Percentiles rank a stretch among this genome's conserved stretches.
These are phyloP conservation scores for Euwallacea fornicatus DNA, from an alignment of 1,140 invertebrate genomes.

Conservation along the genomic window DNA sequence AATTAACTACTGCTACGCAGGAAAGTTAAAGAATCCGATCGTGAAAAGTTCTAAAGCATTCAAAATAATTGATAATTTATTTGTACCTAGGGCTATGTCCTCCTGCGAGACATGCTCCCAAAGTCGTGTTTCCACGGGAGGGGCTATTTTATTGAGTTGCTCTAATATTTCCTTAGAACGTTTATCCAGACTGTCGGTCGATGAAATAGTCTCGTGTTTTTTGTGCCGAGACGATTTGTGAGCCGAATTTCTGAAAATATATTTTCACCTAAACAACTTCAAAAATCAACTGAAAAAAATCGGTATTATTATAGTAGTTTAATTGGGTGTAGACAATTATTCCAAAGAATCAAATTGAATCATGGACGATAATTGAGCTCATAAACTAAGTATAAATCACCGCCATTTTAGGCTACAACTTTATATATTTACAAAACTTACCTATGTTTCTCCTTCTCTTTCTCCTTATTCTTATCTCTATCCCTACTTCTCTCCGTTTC, in stretches of 20 bases:
- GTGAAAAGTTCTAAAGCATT: not conserved
- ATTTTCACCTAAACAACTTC: not conserved
- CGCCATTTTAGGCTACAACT: not conserved
- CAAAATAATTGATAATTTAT: conserved; percentile 15
- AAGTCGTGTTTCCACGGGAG: conserved; percentile 50
- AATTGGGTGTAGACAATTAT: not conserved
- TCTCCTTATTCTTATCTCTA: conserved; percentile 9
- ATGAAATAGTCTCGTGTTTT: conserved; percentile 42
- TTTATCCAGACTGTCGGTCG: conserved; percentile 51
- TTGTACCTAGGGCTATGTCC: conserved; percentile 55
- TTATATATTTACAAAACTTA: conserved; percentile 5
- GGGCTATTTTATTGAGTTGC: conserved; percentile 53
- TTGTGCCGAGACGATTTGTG: conserved; percentile 54
- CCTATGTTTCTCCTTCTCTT: conserved; percentile 27
- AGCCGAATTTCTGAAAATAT: conserved; percentile 41
- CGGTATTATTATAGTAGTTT: no score
- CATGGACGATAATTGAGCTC: no score
- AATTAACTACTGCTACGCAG: not conserved
- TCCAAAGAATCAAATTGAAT: no score
- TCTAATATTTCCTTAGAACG: conserved; percentile 53
- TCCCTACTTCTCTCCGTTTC: conserved; percentile 35
- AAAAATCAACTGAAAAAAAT: no score
- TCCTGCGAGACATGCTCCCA: conserved; percentile 54
- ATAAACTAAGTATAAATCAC: no score
- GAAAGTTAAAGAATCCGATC: no score